These are phyloP conservation scores for Holocentrus rufus DNA, from an alignment of 2,797 vertebrate genomes.

Conservation along the genomic window DNA sequence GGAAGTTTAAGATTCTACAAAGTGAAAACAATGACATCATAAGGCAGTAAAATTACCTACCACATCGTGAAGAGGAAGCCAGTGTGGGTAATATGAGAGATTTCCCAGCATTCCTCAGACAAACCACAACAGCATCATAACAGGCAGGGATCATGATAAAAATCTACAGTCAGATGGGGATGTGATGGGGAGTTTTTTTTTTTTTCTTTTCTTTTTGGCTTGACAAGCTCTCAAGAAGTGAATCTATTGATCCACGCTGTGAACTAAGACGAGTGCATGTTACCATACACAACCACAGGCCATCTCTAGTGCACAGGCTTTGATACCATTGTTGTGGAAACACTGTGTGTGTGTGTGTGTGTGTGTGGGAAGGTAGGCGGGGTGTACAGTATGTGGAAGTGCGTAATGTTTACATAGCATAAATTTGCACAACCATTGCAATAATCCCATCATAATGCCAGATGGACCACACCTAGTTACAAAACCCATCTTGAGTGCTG, in stretches of 20 bases:
- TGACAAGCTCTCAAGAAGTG: not conserved
- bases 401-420: no score
- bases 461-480: constrained; percentile 13
- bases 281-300: constrained; percentile 6
- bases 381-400: not conserved
- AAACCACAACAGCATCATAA: constrained; percentile 1
- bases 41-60: not conserved
- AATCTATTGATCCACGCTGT: not conserved
- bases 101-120: not conserved
- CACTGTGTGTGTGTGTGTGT: not conserved
- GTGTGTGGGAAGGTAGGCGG: not conserved
- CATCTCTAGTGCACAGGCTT: not conserved
- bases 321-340: constrained; percentile 11
- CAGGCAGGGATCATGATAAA: not conserved
- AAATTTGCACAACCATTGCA: no score
- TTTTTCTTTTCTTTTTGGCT: not conserved
- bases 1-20: not conserved
- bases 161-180: not conserved
- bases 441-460: not conserved
- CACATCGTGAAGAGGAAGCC: not conserved
- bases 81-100: not conserved
- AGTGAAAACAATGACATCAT: not conserved
- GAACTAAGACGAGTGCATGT: constrained; percentile 1
- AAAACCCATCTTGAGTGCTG: not conserved
- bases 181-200: not conserved